Evolutionary conservation across 2,888 invertebrate species (phyloP).

Genomic region (Cephus sareptanus): DNA sequence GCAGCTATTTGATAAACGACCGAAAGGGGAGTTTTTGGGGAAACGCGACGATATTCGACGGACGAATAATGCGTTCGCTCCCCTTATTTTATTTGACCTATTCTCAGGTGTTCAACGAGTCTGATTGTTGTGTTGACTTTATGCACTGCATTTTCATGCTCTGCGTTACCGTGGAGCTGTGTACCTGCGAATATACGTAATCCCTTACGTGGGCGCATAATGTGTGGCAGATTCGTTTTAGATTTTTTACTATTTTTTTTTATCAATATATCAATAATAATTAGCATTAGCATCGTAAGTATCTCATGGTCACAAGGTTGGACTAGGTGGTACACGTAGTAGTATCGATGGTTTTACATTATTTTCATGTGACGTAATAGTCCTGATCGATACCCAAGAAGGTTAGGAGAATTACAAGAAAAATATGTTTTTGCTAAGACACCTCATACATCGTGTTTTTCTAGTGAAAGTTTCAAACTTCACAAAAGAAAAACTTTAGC

Average conservation of each 20-base stretch:
- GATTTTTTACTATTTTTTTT: not conserved
- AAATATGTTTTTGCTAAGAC: not conserved
- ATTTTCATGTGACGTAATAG: not conserved
- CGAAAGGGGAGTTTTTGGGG: slow-evolving; percentile 11
- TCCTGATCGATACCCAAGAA: not conserved
- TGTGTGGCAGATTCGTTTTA: not conserved
- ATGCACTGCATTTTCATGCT: not conserved
- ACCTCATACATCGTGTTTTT: not conserved
- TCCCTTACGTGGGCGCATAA: not conserved
- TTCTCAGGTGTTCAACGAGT: not conserved
- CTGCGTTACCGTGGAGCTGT: not conserved
- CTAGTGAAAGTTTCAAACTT: not conserved
- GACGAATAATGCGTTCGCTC: not conserved
- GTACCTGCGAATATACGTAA: not conserved
- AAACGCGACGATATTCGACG: not conserved
- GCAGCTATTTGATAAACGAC: slow-evolving; percentile 60
- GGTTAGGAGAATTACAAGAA: not conserved
- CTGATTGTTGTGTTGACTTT: not conserved
- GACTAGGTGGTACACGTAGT: not conserved
- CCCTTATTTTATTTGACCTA: not conserved
- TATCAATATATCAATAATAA: not conserved
- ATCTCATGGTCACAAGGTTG: not conserved
- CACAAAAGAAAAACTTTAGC: not conserved
- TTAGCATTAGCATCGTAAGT: not conserved
- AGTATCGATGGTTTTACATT: not conserved